These are phyloP conservation scores for Acestrorhynchus altus DNA, from an alignment of 2,797 vertebrate genomes.

Conservation along the genomic window DNA sequence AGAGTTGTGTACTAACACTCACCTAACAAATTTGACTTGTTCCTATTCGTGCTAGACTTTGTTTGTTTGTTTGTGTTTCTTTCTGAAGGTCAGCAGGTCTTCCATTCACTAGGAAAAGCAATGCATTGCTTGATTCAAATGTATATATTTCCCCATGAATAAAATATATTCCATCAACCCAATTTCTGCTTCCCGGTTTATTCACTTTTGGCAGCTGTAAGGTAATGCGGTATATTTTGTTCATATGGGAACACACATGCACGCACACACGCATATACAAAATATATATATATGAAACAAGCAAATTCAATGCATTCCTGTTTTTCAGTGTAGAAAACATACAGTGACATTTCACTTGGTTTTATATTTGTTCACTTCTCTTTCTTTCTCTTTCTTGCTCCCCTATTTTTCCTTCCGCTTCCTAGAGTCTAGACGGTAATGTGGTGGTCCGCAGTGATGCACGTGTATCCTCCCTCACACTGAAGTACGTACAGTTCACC, in stretches of 20 bases:
- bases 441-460: constrained; percentile 91
- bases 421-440: constrained; percentile 89
- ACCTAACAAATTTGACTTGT: constrained; percentile 8
- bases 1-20: constrained; percentile 30
- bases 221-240: too few relatives aligned
- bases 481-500: constrained; percentile 94
- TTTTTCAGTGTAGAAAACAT: not conserved
- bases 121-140: not conserved
- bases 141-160: not conserved
- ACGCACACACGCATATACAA: too few relatives aligned
- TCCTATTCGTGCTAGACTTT: not conserved
- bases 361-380: not conserved
- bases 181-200: too few relatives aligned
- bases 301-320: not conserved
- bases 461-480: constrained; percentile 91
- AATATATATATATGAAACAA: not conserved
- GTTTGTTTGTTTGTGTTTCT: not conserved
- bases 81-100: not conserved
- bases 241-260: too few relatives aligned
- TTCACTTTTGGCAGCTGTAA: too few relatives aligned
- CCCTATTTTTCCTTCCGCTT: constrained; percentile 40
- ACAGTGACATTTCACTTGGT: not conserved
- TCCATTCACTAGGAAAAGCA: not conserved
- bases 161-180: not conserved
- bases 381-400: constrained; percentile 35